These are phyloP conservation scores for Siniperca undulata DNA, from an alignment of 2,797 vertebrate genomes.

Conservation along the genomic window DNA sequence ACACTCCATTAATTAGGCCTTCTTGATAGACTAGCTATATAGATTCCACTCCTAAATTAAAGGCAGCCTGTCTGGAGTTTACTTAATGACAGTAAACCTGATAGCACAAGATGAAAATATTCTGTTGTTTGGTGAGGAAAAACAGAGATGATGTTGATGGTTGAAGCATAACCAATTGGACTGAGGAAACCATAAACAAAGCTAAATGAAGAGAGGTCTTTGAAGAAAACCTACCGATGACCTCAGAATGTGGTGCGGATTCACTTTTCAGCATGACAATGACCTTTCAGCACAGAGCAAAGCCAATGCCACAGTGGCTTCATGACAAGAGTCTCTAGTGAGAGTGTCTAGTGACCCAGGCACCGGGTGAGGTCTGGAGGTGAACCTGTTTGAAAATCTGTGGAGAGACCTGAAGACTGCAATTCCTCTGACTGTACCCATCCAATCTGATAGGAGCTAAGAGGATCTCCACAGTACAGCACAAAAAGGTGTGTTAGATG, in stretches of 20 bases:
- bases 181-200: background rate
- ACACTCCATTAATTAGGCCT: conserved; percentile 49
- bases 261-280: conserved; percentile 16
- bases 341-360: conserved; percentile 7
- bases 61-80: conserved; percentile 41
- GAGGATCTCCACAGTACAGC: background rate
- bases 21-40: conserved; percentile 20
- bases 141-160: background rate
- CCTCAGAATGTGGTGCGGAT: background rate
- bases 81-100: conserved; percentile 42
- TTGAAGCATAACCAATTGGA: background rate
- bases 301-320: background rate
- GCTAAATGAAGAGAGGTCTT: background rate
- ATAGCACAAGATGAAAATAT: conserved; percentile 27
- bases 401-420: background rate
- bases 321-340: conserved; percentile 11
- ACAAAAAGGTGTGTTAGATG: background rate
- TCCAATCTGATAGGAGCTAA: background rate
- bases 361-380: background rate
- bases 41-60: conserved; percentile 35
- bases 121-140: background rate
- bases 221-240: background rate
- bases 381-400: conserved; percentile 8
- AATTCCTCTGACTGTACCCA: background rate
- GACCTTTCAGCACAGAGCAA: conserved; percentile 16